Base-by-base conservation (phyloP, 2,113 vertebrate species). In the Dryoscopus gambensis region DNA sequence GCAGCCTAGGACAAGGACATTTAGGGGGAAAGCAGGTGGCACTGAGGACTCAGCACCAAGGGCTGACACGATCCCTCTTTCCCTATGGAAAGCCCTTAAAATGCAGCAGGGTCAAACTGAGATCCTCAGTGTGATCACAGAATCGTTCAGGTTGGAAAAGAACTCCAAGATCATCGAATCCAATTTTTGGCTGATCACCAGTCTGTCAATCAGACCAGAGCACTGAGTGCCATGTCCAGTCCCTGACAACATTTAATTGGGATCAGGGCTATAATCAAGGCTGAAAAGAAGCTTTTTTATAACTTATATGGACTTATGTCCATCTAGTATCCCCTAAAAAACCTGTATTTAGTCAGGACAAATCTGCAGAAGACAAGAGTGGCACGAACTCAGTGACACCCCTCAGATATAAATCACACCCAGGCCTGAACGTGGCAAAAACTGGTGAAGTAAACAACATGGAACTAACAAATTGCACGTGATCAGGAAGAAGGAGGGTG, bases 361-460 rank as follows among this genome's bases (percentile, higher is more conserved):
- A 68, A 60, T 7, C 39, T 17, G 13, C 7, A 60, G 35, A 37
- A 47, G 60, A 30, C 53, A 49, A 44, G 33, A 55, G 3, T 2
- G 37, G 10, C 24, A 35, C 0, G 0, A 88, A 50, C 25, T 73
- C n/a, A 57, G 28, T 28, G 27, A 4, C 5, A 37, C 15, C 24
- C 12, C 17, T 11, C 35, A 74, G 59, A 65, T 92, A 86, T 6
- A 56, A 79, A 89, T 18, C 70, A 39, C 44, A 16, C 23, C 40
- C 77, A 1, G n/a, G 15, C n/a, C 49, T 7, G 18, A 69, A 52
- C 6, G 33, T 28, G 55, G 16, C 37, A 60, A 62, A 83, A 90
- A 55, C 6, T 1, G 1, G 13, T 39, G 10, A 5, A 33, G 9
- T 13, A 40, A 90, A 76, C 0, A 2, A 16, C 52, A 75, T 3